Conservation (phyloP, 2,797 vertebrate species). For the Bufotes viridis region DNA sequence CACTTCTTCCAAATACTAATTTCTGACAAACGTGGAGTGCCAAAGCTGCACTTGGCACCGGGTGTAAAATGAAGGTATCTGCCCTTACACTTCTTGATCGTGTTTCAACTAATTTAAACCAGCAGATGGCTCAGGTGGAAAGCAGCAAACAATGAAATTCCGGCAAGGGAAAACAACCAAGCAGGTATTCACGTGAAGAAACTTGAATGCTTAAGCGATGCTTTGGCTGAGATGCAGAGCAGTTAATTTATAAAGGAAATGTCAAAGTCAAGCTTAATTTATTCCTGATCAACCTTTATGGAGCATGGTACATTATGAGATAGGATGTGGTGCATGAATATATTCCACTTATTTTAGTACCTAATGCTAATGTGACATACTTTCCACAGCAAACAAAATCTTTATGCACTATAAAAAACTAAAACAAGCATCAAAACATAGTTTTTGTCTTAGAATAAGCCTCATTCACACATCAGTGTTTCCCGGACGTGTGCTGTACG, state of each 20-base stretch:
- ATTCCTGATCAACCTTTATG: not conserved
- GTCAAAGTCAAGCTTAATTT: not conserved
- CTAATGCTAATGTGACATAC: not conserved
- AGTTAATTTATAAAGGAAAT: slow-evolving; percentile 4
- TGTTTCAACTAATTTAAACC: not conserved
- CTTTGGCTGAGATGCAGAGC: not conserved
- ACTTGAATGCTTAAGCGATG: not conserved
- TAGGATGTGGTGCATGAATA: not conserved
- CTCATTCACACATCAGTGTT: no score
- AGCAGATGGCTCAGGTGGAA: not conserved
- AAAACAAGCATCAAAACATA: no score
- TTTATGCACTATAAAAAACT: no score
- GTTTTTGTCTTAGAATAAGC: no score
- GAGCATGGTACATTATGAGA: not conserved
- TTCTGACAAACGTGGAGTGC: not conserved
- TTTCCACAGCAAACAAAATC: not conserved
- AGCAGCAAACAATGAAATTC: not conserved
- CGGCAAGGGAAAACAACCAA: not conserved
- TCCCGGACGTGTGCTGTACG: no score
- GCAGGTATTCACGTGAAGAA: not conserved
- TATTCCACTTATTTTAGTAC: not conserved
- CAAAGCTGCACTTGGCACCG: not conserved
- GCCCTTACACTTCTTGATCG: not conserved
- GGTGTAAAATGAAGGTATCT: not conserved
- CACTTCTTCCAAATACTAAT: no score